These are phyloP conservation scores for Buteo buteo DNA, from an alignment of 2,113 vertebrate species.

Conservation along the genomic window DNA sequence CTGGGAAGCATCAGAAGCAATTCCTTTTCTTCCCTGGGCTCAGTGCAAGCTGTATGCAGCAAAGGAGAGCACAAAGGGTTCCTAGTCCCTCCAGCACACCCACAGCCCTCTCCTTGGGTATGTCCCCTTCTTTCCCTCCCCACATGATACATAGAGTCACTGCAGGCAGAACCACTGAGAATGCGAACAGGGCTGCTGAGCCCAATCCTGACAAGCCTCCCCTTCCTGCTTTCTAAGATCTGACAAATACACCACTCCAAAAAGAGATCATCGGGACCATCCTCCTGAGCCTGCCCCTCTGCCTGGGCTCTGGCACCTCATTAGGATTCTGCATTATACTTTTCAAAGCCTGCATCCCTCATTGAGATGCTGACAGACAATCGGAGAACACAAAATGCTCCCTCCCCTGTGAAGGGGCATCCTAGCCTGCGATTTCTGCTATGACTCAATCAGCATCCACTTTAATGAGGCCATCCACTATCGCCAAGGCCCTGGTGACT, in stretches of 20 bases:
- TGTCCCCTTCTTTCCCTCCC: neutral
- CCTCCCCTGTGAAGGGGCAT: neutral
- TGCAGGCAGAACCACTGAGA: neutral
- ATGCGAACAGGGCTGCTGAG: neutral
- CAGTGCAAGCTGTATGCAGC: neutral
- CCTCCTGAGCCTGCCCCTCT: neutral
- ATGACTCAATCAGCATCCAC: neutral
- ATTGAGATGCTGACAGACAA: constrained; percentile 38
- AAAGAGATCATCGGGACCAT: neutral
- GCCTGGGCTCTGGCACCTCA: neutral
- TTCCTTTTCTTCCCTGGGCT: neutral
- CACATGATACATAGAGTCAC: neutral
- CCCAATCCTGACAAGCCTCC: neutral
- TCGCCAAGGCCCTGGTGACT: neutral
- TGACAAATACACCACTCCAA: neutral
- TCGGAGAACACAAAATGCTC: neutral
- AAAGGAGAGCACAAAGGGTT: neutral
- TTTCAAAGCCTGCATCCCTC: constrained; percentile 20
- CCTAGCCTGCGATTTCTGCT: neutral
- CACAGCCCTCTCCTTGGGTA: neutral
- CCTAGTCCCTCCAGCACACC: neutral
- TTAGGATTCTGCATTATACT: constrained; percentile 11
- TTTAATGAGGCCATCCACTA: neutral
- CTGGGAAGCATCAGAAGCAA: neutral
- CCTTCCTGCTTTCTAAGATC: neutral